These are phyloP conservation scores for Tonatia bakeri DNA, from an alignment of 2,113 vertebrate species.

Conservation along the genomic window DNA sequence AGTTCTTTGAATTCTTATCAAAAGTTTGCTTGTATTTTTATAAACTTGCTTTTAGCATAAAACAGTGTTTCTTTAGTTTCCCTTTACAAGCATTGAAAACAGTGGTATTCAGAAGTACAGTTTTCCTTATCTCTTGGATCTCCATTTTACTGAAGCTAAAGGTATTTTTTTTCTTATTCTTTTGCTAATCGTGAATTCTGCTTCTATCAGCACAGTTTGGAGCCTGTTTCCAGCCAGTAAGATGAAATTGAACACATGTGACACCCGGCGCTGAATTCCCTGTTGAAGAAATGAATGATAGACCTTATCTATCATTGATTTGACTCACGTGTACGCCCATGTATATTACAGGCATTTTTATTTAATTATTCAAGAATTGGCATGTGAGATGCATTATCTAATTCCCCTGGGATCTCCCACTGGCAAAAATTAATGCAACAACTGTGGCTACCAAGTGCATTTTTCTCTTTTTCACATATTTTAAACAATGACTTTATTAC, in stretches of 20 bases:
- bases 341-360: slow-evolving; percentile 80
- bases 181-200: slow-evolving; percentile 46
- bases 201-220: slow-evolving; percentile 61
- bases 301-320: slow-evolving; percentile 83
- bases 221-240: slow-evolving; percentile 66
- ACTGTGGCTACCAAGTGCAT: slow-evolving; percentile 66
- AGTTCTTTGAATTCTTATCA: neutral
- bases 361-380: slow-evolving; percentile 84
- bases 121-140: neutral
- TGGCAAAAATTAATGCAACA: slow-evolving; percentile 70
- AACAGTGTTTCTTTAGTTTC: neutral
- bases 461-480: slow-evolving; percentile 47
- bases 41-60: neutral
- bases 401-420: slow-evolving; percentile 74
- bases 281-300: slow-evolving; percentile 77
- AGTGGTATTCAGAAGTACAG: neutral
- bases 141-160: neutral
- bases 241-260: slow-evolving; percentile 71
- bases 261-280: slow-evolving; percentile 69
- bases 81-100: neutral
- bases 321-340: slow-evolving; percentile 73
- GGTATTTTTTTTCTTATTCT: neutral
- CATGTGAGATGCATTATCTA: slow-evolving; percentile 79
- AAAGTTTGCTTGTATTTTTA: neutral
- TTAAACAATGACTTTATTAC: slow-evolving; percentile 31